Base-by-base conservation (phyloP, 2,113 vertebrate species). In the Syrrhaptes paradoxus region DNA sequence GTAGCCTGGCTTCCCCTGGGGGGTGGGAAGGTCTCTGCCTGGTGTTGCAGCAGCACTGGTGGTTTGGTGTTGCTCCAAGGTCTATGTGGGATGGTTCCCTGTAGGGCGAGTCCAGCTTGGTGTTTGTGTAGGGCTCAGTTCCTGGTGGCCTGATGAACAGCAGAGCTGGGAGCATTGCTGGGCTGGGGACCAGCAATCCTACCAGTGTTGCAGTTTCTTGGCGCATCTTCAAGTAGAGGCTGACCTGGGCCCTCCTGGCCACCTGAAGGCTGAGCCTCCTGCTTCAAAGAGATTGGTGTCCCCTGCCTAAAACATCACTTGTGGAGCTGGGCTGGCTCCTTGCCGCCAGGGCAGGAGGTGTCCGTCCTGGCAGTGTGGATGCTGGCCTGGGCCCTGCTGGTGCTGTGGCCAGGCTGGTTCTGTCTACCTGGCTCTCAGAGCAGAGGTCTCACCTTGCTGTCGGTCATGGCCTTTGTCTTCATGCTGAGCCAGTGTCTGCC, bases 121-220 rank as follows among this genome's bases (percentile, higher is more conserved):
- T 55, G 25, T 8, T 28, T 49, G 54, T 11, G 5, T 11, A 31
- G 29, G 32, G 21, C 10, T 72, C 0, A 0, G 17, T 59, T 68
- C 26, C 20, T 67, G 31, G 36, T 36, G n/a, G 26, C 11, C 34
- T 57, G 21, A 6, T 20, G 32, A 28, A 34, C 7, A 54, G 26
- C 11, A 17, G 45, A 79, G 13, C 48, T 59, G n/a, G n/a, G 34
- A 75, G 19, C 7, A 1, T 9, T 62, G 29, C 26, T 68, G 67
- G 11, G 2, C 3, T 43, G 34, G 29, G 4, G 10, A 15, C 32
- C 28, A n/a, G 22, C 8, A 22, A 2, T 74, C 25, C 52, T 8
- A 24, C 46, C 12, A 14, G 32, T 11, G 1, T 0, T 19, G 46
- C 1, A 2, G 13, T 58, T 88, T 71, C 43, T 63, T 68, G 25